A percentile compares a stretch with the other conserved stretches of the same genome.
phyloP scores from a whole-genome alignment of 2,797 vertebrate genomes.

The Vipera latastei region DNA sequence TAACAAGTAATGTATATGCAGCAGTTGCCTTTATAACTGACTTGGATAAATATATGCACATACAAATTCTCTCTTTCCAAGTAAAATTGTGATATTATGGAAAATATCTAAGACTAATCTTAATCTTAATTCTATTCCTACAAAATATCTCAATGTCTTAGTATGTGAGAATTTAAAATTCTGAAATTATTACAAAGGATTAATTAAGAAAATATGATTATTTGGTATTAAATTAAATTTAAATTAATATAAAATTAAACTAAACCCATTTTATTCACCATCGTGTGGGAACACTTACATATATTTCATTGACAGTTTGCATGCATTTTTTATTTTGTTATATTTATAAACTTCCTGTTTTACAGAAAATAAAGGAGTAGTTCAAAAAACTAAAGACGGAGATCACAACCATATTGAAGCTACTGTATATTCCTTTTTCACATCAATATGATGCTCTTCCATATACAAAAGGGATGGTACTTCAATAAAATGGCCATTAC shows the following conservation, averaged over 20 bases:
- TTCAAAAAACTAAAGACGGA: background rate
- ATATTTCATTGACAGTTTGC: background rate
- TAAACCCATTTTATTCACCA: background rate
- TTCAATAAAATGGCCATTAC: background rate
- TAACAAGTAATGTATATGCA: background rate
- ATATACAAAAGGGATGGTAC: background rate
- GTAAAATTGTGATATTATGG: background rate
- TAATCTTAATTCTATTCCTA: background rate
- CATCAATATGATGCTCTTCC: background rate
- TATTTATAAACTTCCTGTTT: background rate
- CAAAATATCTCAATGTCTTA: background rate
- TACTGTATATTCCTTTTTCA: background rate
- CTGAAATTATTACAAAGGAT: background rate
- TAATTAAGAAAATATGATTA: background rate
- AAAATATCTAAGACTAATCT: background rate
- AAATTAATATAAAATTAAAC: background rate
- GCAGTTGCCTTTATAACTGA: background rate
- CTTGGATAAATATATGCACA: background rate
- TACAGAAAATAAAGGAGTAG: background rate
- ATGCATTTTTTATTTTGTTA: background rate
- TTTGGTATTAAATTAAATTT: background rate
- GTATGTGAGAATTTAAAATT: background rate
- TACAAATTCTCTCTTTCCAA: background rate
- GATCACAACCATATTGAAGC: background rate
- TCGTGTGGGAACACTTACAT: background rate